Base-by-base conservation (phyloP, 2,797 vertebrate genomes). In the Microctenopoma stevenorrisi region DNA sequence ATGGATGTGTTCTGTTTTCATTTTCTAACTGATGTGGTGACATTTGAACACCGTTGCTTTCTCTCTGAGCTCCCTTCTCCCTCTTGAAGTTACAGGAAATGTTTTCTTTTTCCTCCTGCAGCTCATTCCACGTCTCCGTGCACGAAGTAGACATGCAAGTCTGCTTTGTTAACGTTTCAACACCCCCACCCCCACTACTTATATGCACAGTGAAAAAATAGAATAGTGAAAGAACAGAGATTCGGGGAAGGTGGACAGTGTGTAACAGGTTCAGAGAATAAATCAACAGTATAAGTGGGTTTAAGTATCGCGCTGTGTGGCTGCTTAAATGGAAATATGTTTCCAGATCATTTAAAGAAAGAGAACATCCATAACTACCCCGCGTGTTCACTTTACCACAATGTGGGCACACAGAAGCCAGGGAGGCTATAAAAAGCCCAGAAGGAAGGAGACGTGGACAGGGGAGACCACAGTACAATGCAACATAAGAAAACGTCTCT, bases 121-220 rank as follows among this genome's bases (percentile, higher is more conserved):
- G 42, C 72, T 73, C 68, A 46, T 63, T 47, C 73, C 76, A 68
- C 43, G 72, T 38, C 50, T 48, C 52, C 14, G 38, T 49, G 53
- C 0, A 61, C 42, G 68, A 72, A 81, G 78, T 37, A 70, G 74
- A 75, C 64, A 77, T 79, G 57, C 74, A 15, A 65, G 30, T 74
- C 68, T 85, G 71, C 72, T 84, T 86, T 86, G 84, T 86, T 80
- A 74, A 81, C 49, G 65, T 84, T 78, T 86, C 82, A 84, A 79
- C 76, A 83, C 77, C 67, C 83, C 49, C 50, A 64, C 66, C 55
- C 63, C 58, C 54, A 33, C 67, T 66, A 22, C 26, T 16, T 9
- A 12, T 43, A 8, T 63, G 86, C 82, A 69, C 70, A 70, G 18
- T 66, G 73, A 68, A 69, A 72, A 54, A 53, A 73, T 10, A 25